Percentiles rank a stretch among this genome's conserved stretches.
Conservation (phyloP, 2,113 vertebrate species). For the Pseudopodoces humilis region DNA sequence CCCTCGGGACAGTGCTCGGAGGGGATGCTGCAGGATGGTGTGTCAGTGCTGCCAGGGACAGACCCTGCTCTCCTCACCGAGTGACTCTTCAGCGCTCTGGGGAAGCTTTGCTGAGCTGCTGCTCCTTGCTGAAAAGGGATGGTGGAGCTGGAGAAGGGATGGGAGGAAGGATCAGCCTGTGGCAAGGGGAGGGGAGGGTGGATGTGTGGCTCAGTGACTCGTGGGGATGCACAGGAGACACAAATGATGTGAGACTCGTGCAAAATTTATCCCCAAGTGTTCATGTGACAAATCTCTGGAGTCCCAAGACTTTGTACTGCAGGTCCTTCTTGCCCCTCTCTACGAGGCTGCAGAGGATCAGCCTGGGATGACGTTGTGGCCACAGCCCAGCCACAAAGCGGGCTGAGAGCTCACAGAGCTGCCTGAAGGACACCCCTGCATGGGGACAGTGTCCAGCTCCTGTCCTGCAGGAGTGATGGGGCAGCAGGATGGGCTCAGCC, state of each 20-base stretch:
- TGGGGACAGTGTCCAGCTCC: background rate
- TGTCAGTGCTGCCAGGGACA: background rate
- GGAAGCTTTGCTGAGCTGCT: background rate
- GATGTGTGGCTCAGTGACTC: background rate
- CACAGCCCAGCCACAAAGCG: background rate
- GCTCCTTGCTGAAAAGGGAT: background rate
- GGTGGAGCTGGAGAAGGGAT: background rate
- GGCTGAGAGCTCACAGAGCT: background rate
- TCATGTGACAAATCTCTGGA: background rate
- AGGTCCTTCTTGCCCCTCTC: background rate
- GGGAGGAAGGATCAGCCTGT: background rate
- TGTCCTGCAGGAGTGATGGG: background rate
- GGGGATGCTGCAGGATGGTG: background rate
- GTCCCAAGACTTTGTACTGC: background rate
- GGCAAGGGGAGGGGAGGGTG: background rate
- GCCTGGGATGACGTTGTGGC: background rate
- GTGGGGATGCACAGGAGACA: rapidly evolving
- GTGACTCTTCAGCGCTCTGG: background rate
- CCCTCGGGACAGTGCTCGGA: rapidly evolving
- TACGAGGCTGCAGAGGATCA: background rate
- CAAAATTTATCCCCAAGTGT: background rate
- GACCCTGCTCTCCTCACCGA: background rate
- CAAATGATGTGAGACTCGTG: rapidly evolving
- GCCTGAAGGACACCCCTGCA: background rate
- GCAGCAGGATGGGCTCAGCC: background rate